Evolutionary conservation across 2,113 vertebrate genomes (phyloP), one percentile per base, ranked within the genome.

Genomic region (Theristicus caerulescens): DNA sequence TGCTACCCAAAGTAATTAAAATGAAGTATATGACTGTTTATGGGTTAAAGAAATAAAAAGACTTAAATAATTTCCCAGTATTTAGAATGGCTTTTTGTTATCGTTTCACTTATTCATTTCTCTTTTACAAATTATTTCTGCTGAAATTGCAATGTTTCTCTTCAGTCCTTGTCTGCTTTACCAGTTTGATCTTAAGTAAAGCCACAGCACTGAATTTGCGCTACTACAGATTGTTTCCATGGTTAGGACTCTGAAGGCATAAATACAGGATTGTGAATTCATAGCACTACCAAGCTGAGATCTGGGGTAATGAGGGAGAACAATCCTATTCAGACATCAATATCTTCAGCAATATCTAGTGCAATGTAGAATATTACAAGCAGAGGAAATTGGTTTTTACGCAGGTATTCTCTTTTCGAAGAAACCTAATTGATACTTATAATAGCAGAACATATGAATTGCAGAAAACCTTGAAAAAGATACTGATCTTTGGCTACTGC

Each of bases 251-350:
- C 13, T 71, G 46, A 92, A 95, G 47, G 46, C 42, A 57, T 88
- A 86, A 92, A 70, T 66, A 61, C 7, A 66, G 4, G 44, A 67
- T 57, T 84, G 21, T 92, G 66, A 80, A 58, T 74, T 82, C 78
- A 84, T 78, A 1, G 8, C 36, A 81, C 69, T 86, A 77, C 76
- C 29, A 74, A 77, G 71, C 47, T 88, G 74, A 96, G 57, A 93
- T 65, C 57, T 67, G 46, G 17, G 40, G 66, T 62, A 86, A 95
- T 69, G 77, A 90, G 72, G 42, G 74, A 95, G 77, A 97, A 91
- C 61, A 92, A 77, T 73, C 55, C 46, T 91, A 51, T 94, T 82
- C 69, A 95, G 88, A 74, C 16, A 70, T 19, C 59, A 82, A 58
- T 66, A 83, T 74, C 40, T 92, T 74, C 66, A 83, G 62, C 38